Conservation (phyloP, 1,140 invertebrate genomes). For the Ceratina australensis region DNA sequence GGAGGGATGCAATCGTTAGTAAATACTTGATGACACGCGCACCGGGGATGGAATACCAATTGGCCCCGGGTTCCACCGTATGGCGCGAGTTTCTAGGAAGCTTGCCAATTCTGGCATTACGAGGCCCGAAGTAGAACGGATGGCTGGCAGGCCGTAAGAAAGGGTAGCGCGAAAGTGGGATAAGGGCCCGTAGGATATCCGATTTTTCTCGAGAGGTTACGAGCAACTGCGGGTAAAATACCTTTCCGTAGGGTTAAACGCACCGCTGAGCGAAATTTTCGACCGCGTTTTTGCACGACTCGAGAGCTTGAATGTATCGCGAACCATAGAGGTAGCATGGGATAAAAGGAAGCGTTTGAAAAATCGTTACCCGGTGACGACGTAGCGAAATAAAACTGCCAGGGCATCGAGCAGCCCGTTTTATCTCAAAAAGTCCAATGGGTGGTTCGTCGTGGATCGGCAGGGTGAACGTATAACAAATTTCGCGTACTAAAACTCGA, state of each 20-base stretch:
- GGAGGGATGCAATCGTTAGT: slow-evolving; percentile 51
- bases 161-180: slow-evolving; percentile 11
- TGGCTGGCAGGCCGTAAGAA: slow-evolving; percentile 6
- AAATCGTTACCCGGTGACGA: slow-evolving; percentile 13
- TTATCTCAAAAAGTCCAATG: slow-evolving; percentile 26
- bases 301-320: background rate
- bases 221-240: background rate
- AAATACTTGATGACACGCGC: slow-evolving; percentile 60
- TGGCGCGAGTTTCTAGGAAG: slow-evolving; percentile 24
- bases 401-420: slow-evolving; percentile 13
- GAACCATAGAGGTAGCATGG: background rate
- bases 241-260: background rate
- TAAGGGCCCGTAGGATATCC: slow-evolving; percentile 36
- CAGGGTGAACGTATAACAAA: background rate
- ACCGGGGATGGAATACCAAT: slow-evolving; percentile 45
- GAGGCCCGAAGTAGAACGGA: slow-evolving; percentile 21
- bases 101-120: slow-evolving; percentile 55
- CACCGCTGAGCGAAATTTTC: background rate
- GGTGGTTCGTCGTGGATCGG: background rate
- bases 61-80: background rate
- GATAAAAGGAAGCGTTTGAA: background rate
- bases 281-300: background rate
- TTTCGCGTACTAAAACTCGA: background rate
- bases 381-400: slow-evolving; percentile 14
- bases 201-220: slow-evolving; percentile 34